Evolutionary conservation across 2,113 vertebrate genomes (phyloP).

Genomic region (Pardalotus punctatus): DNA sequence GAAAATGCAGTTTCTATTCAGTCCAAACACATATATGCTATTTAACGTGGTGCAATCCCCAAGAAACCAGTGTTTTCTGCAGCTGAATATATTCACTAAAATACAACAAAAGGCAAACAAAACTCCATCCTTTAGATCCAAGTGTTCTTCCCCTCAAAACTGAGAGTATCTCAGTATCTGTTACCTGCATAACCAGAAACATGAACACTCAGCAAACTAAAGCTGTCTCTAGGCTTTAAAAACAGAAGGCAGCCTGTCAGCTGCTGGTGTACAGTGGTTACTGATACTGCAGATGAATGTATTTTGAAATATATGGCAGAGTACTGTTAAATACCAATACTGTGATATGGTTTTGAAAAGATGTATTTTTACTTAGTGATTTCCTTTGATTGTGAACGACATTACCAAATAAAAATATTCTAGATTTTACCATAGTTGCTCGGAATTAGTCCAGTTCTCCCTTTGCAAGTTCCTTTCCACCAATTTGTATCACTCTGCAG

Average conservation of each 20-base stretch:
- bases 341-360: background rate
- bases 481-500: constrained; percentile 93
- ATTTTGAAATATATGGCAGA: background rate
- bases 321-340: background rate
- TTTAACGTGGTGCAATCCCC: background rate
- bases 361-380: background rate
- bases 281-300: background rate
- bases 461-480: constrained; percentile 98
- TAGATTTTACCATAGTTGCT: constrained; percentile 94
- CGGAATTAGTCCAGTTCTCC: constrained; percentile 94
- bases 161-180: background rate
- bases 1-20: background rate
- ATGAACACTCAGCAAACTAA: background rate
- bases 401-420: background rate
- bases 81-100: background rate
- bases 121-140: background rate
- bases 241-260: background rate
- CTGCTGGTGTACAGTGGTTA: background rate
- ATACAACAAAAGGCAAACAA: background rate
- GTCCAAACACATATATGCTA: background rate
- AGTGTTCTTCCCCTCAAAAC: background rate
- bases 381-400: background rate
- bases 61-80: background rate
- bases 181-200: background rate
- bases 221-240: background rate